These are phyloP conservation scores for Dryocosmus kuriphilus DNA, from an alignment of 2,888 invertebrate species.

Conservation along the genomic window DNA sequence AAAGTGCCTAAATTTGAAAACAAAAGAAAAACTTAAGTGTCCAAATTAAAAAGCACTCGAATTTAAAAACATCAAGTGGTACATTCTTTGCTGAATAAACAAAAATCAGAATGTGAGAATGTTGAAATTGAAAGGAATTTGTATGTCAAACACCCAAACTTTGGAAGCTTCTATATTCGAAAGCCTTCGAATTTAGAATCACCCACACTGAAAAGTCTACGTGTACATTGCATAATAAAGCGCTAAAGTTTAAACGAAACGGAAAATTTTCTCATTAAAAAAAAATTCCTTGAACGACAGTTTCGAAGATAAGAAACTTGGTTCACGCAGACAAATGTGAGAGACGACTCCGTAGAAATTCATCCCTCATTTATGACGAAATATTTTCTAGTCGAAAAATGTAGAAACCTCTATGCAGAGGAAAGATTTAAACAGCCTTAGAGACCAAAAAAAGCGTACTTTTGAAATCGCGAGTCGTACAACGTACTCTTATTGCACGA, in stretches of 20 bases:
- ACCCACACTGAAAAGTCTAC: not conserved
- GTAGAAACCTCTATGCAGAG: slow-evolving; percentile 5
- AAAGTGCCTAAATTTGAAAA: not conserved
- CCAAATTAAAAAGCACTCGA: not conserved
- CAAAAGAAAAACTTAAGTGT: too few species aligned
- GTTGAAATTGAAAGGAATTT: not conserved
- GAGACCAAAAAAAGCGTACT: not conserved
- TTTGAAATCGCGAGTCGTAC: not conserved
- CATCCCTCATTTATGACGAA: not conserved
- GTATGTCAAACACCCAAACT: not conserved
- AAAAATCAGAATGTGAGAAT: not conserved
- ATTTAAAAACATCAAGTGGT: not conserved
- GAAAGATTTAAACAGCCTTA: slow-evolving; percentile 3
- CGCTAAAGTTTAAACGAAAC: not conserved
- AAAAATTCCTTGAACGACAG: not conserved
- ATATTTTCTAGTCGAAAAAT: slow-evolving; percentile 7
- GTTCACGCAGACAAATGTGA: not conserved
- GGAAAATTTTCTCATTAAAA: not conserved
- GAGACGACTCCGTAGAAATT: not conserved
- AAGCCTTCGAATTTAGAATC: not conserved
- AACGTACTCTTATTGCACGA: slow-evolving; percentile 39
- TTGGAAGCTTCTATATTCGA: not conserved
- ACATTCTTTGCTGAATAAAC: not conserved
- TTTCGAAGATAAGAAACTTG: slow-evolving; percentile 1
- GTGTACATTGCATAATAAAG: not conserved